Evolutionary conservation across 2,113 vertebrate genomes (phyloP).

Genomic region (Poeciliopsis turrubarensis): DNA sequence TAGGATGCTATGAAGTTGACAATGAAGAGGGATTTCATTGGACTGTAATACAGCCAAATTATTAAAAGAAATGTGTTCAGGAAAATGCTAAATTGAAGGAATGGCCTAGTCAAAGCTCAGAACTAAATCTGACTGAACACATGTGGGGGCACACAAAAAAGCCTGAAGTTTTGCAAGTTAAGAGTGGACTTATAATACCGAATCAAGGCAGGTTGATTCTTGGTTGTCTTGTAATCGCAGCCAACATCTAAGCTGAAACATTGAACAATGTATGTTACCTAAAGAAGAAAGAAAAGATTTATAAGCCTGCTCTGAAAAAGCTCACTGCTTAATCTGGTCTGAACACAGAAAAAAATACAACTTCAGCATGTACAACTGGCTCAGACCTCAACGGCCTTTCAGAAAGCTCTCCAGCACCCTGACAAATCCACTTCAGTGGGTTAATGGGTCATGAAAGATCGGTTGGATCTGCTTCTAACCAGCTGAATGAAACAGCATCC

Average conservation of each 20-base stretch:
- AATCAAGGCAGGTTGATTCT: not conserved
- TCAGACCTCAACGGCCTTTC: conserved; percentile 4
- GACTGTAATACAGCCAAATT: too few species aligned
- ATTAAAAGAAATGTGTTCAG: too few species aligned
- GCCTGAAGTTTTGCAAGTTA: too few species aligned
- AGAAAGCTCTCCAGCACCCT: not conserved
- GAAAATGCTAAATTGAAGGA: too few species aligned
- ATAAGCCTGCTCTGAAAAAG: not conserved
- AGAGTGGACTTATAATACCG: too few species aligned
- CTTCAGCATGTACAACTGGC: not conserved
- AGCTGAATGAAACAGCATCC: conserved; percentile 54
- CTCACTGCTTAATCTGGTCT: conserved; percentile 1
- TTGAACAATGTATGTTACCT: not conserved
- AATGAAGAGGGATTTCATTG: too few species aligned
- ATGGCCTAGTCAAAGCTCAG: too few species aligned
- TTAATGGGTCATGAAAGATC: conserved; percentile 11
- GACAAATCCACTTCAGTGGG: conserved; percentile 1
- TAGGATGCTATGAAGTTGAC: too few species aligned
- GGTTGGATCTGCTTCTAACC: conserved; percentile 42
- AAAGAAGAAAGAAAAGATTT: not conserved
- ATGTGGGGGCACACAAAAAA: too few species aligned
- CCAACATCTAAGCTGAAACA: not conserved
- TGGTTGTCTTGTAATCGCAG: too few species aligned
- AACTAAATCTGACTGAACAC: too few species aligned
- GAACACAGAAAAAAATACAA: not conserved